These are phyloP conservation scores for Cottus gobio DNA, from an alignment of 2,113 vertebrate species.

Conservation along the genomic window DNA sequence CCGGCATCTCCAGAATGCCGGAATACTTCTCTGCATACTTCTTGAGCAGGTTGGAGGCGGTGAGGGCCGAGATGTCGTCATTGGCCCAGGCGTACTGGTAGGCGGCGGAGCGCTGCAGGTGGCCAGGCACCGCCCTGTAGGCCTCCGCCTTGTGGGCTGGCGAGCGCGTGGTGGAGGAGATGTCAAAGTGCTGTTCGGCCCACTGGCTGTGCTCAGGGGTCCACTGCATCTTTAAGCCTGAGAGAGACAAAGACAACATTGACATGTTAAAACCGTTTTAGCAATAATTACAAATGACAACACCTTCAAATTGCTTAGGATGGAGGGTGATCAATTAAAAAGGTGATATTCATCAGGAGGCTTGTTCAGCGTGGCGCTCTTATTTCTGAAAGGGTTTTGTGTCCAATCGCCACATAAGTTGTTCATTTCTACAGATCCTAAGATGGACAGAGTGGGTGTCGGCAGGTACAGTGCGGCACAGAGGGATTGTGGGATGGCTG, in stretches of 20 bases:
- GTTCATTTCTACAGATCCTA: conserved; percentile 82
- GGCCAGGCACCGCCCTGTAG: conserved; percentile 87
- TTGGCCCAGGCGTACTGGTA: conserved; percentile 99
- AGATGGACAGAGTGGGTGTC: conserved; percentile 85
- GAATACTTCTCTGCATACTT: conserved; percentile 99
- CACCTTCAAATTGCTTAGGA: conserved; percentile 48
- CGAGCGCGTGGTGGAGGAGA: conserved; percentile 96
- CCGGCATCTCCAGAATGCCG: conserved; percentile 94
- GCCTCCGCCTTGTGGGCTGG: conserved; percentile 98
- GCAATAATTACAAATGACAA: conserved; percentile 48
- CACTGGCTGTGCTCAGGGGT: conserved; percentile 99
- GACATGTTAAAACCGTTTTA: conserved; percentile 1
- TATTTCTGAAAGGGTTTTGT: neutral
- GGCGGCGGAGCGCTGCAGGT: conserved; percentile 88
- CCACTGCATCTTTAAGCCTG: conserved; percentile 99
- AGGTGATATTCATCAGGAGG: conserved; percentile 30
- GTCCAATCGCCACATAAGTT: neutral
- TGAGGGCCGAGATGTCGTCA: conserved; percentile 98
- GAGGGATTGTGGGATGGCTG: conserved; percentile 77
- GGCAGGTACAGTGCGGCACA: conserved; percentile 83
- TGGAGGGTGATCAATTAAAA: conserved; percentile 39
- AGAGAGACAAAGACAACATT: conserved; percentile 23
- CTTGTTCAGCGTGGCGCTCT: neutral
- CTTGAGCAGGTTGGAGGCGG: conserved; percentile 97
- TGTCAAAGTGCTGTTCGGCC: conserved; percentile 99